Conservation (phyloP, 2,113 vertebrate species). For the Oreochromis tanganicae region DNA sequence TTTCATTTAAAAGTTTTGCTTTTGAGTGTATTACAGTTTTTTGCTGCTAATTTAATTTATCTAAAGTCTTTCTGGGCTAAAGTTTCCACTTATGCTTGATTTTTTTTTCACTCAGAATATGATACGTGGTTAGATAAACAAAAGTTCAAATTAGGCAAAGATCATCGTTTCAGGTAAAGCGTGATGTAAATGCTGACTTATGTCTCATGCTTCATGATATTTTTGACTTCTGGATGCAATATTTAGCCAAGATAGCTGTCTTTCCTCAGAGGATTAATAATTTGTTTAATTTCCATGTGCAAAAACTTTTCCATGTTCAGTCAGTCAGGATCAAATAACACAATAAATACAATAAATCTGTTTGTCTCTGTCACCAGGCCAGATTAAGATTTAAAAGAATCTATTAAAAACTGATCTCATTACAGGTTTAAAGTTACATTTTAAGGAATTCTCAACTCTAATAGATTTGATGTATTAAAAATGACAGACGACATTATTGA, state of each 20-base stretch:
- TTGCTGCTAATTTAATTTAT: background rate
- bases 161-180: background rate
- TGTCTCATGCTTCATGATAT: background rate
- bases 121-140: fast-evolving
- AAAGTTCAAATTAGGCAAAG: background rate
- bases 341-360: background rate
- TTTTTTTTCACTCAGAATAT: background rate
- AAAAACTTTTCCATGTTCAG: background rate
- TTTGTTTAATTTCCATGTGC: background rate
- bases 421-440: background rate
- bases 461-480: background rate
- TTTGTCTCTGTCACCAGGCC: fast-evolving
- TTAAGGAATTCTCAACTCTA: background rate
- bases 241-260: background rate
- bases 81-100: background rate
- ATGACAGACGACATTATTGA: background rate
- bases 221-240: background rate
- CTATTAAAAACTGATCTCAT: background rate
- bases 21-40: background rate
- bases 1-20: background rate
- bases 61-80: background rate
- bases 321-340: background rate
- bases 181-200: fast-evolving
- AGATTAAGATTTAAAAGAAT: background rate
- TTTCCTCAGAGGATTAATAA: fast-evolving